These are phyloP conservation scores for Perca fluviatilis DNA, from an alignment of 2,113 vertebrate species.

Conservation along the genomic window DNA sequence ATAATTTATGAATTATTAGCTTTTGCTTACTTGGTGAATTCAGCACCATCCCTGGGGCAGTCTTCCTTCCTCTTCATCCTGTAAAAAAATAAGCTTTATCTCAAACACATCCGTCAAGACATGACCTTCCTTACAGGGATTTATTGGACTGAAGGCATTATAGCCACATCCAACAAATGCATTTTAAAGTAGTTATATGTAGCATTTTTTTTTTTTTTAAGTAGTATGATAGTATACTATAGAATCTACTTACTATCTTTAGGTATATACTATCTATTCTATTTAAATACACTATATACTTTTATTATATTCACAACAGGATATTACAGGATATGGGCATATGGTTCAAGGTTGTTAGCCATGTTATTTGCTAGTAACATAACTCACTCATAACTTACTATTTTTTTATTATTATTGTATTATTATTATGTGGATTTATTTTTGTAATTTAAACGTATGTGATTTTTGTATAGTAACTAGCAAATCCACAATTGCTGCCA, in stretches of 20 bases:
- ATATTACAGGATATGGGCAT: background rate
- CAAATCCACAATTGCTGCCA: background rate
- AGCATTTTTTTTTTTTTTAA: background rate
- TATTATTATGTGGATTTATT: background rate
- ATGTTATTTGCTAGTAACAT: background rate
- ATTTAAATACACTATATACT: background rate
- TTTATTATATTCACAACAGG: background rate
- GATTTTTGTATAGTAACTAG: background rate
- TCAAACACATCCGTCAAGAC: background rate
- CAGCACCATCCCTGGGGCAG: slow-evolving; percentile 2
- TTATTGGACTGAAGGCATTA: background rate
- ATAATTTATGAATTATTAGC: slow-evolving; percentile 41
- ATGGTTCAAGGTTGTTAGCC: background rate
- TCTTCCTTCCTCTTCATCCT: background rate
- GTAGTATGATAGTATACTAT: background rate
- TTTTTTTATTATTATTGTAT: background rate
- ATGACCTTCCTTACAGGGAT: background rate
- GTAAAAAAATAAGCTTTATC: background rate
- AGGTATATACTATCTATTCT: background rate
- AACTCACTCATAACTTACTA: background rate
- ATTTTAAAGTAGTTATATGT: background rate
- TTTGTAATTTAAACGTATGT: background rate
- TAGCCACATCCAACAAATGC: background rate
- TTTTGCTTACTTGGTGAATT: slow-evolving; percentile 34
- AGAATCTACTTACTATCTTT: background rate